These are phyloP conservation scores for Rhizoglyphus robini DNA, from an alignment of 1,140 invertebrate genomes.

Conservation along the genomic window DNA sequence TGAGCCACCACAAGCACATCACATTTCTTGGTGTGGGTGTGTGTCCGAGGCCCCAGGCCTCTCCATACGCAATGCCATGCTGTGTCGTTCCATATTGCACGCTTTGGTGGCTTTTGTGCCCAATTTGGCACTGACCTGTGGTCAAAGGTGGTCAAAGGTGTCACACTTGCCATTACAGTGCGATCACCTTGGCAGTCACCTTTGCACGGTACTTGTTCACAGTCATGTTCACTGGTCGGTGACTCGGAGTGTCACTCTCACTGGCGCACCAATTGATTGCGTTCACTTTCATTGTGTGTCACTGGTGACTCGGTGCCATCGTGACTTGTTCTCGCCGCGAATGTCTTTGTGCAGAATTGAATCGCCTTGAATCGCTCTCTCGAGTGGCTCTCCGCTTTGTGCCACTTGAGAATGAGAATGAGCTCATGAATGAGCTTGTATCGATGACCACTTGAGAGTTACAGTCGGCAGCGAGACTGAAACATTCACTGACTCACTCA, in stretches of 20 bases:
- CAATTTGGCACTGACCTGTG: too few relatives aligned
- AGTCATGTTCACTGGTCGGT: neutral
- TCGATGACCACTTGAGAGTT: too few relatives aligned
- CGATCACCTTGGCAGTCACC: neutral
- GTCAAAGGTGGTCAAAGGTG: neutral
- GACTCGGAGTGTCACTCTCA: neutral
- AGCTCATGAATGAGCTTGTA: too few relatives aligned
- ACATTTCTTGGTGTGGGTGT: neutral
- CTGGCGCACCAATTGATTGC: too few relatives aligned
- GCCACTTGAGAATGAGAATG: too few relatives aligned
- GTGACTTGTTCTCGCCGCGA: too few relatives aligned
- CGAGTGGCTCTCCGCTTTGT: too few relatives aligned
- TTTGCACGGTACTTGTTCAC: neutral
- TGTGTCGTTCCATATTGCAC: slow-evolving; percentile 4
- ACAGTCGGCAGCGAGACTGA: too few relatives aligned
- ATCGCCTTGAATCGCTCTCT: too few relatives aligned
- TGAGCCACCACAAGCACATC: neutral
- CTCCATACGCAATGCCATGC: neutral
- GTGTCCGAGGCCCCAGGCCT: neutral
- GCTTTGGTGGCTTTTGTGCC: neutral
- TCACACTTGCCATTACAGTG: neutral
- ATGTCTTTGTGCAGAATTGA: too few relatives aligned
- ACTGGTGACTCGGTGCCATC: too few relatives aligned
- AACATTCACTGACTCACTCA: too few relatives aligned
- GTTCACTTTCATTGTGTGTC: neutral